Percentiles rank a stretch among this genome's conserved stretches.
These are phyloP conservation scores for Falco naumanni DNA, from an alignment of 2,797 vertebrate species.

Conservation along the genomic window DNA sequence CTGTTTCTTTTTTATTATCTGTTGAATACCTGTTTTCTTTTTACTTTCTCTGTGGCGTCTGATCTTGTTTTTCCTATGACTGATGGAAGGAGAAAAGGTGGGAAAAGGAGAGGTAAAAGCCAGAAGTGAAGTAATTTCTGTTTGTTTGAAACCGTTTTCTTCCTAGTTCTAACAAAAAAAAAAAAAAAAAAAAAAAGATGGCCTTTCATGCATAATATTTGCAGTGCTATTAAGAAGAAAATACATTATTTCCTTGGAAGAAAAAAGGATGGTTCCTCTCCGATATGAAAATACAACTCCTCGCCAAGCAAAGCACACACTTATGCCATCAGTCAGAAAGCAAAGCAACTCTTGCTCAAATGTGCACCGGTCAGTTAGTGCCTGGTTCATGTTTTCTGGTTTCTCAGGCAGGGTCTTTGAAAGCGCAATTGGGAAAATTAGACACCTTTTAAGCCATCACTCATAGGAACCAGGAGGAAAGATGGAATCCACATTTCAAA, in stretches of 20 bases:
- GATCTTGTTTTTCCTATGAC: neutral
- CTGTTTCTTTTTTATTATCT: neutral
- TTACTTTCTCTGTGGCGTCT: neutral
- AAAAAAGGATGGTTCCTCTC: neutral
- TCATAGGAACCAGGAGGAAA: neutral
- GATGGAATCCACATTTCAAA: neutral
- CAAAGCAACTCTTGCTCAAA: neutral
- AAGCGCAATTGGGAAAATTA: neutral
- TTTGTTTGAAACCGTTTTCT: neutral
- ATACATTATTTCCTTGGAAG: neutral
- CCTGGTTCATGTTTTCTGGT: neutral
- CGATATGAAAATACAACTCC: neutral
- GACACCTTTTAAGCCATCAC: neutral
- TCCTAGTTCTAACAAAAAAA: neutral
- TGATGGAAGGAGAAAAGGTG: neutral
- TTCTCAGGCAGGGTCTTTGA: neutral
- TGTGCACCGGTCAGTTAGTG: neutral
- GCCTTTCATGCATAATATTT: neutral
- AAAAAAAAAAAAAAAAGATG: neutral
- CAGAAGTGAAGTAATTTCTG: fast-evolving
- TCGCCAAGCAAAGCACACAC: neutral
- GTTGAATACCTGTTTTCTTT: neutral
- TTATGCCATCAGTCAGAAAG: neutral
- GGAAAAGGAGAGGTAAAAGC: neutral
- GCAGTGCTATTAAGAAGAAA: neutral